Evolutionary conservation across 2,888 invertebrate genomes (phyloP).

Genomic region (Imbricaverruca yamaguchii): DNA sequence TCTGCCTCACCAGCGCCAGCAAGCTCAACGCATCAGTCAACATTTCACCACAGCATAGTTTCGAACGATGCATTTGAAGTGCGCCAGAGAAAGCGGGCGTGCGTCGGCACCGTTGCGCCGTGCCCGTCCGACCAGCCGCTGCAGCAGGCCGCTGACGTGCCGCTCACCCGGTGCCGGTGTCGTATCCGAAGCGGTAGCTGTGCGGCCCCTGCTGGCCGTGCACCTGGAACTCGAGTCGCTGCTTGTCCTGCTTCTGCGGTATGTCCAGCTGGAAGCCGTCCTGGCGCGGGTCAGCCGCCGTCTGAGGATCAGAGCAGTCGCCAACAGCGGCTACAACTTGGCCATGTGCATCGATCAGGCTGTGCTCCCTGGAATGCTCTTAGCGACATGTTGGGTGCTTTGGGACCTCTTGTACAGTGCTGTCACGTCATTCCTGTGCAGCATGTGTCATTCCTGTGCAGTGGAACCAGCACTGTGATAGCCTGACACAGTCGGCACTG

Average conservation of each 20-base stretch:
- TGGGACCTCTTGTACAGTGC: constrained; percentile 48
- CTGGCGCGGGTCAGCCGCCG: constrained; percentile 62
- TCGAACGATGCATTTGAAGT: too few relatives aligned
- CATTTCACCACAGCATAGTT: too few relatives aligned
- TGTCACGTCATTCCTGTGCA: constrained; percentile 25
- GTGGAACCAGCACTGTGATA: too few relatives aligned
- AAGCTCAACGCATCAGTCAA: too few relatives aligned
- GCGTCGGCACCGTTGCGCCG: too few relatives aligned
- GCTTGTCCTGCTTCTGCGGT: neutral
- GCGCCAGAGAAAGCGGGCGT: too few relatives aligned
- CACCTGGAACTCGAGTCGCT: constrained; percentile 55
- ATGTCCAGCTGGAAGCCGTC: neutral
- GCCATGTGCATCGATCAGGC: constrained; percentile 75
- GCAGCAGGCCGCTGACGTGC: too few relatives aligned
- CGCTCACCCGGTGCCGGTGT: constrained; percentile 71
- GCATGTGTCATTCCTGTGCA: too few relatives aligned
- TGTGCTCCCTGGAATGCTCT: constrained; percentile 76
- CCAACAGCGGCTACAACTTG: constrained; percentile 75
- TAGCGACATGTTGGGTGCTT: constrained; percentile 69
- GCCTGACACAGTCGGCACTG: too few relatives aligned
- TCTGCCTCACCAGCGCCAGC: too few relatives aligned
- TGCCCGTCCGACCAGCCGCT: too few relatives aligned
- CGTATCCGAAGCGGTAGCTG: constrained; percentile 74
- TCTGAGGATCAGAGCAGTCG: constrained; percentile 77
- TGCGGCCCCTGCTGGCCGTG: constrained; percentile 73